Evolutionary conservation across 2,888 invertebrate species (phyloP).

Genomic region (Therioaphis trifolii): DNA sequence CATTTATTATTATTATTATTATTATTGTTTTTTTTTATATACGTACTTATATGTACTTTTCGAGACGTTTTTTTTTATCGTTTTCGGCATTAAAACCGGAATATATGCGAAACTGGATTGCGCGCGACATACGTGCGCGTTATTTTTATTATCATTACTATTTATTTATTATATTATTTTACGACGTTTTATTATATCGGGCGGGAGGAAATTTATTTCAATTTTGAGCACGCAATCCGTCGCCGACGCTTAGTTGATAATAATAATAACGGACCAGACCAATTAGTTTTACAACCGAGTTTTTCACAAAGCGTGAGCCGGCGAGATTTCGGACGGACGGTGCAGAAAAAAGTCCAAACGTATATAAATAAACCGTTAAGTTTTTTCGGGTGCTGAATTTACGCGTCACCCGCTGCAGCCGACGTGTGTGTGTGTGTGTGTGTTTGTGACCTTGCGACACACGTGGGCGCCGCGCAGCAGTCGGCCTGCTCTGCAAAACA

Average conservation of each 20-base stretch:
- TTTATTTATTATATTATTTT: background rate
- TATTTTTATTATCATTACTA: constrained; percentile 13
- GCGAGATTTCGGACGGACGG: background rate
- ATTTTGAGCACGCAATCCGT: constrained; percentile 1
- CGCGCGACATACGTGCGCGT: background rate
- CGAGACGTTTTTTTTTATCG: background rate
- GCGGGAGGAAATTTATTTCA: constrained; percentile 41
- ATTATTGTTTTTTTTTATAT: background rate
- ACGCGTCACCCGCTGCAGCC: background rate
- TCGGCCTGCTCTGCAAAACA: background rate
- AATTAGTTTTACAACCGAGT: constrained; percentile 48
- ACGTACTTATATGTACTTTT: background rate
- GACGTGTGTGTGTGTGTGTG: background rate
- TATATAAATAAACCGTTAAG: constrained; percentile 38
- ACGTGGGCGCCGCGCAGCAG: background rate
- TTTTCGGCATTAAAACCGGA: constrained; percentile 30
- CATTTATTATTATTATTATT: constrained; percentile 12
- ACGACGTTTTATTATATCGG: constrained; percentile 17
- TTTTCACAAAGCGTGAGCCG: background rate
- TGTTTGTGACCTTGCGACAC: background rate
- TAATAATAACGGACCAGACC: constrained; percentile 24
- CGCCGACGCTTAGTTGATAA: background rate
- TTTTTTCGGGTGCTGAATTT: constrained; percentile 10
- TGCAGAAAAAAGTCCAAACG: background rate
- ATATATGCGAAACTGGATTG: constrained; percentile 28